These are phyloP conservation scores for Tetheella fluctuosa DNA, from an alignment of 2,888 invertebrate species.

Conservation along the genomic window DNA sequence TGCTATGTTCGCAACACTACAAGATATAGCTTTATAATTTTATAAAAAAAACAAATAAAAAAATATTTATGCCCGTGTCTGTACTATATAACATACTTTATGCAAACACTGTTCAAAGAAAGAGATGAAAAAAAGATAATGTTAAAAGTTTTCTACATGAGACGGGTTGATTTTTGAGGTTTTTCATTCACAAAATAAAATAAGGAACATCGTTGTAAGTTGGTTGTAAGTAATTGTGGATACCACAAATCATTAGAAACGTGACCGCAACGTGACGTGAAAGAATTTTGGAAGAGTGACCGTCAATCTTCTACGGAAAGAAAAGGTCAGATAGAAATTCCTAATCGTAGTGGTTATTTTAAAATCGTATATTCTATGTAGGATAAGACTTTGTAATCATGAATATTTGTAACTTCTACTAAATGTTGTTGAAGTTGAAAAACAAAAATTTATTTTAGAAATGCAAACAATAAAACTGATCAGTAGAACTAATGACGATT, in stretches of 20 bases:
- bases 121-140: no score
- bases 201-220: conserved; percentile 32
- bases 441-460: neutral
- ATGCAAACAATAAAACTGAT: conserved; percentile 4
- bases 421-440: no score
- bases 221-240: conserved; percentile 36
- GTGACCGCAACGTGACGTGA: conserved; percentile 48
- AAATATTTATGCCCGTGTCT: no score
- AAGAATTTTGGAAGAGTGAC: conserved; percentile 41
- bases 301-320: conserved; percentile 27
- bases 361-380: neutral
- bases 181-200: conserved; percentile 27
- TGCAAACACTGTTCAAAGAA: conserved; percentile 18
- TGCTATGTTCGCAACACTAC: no score
- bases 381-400: no score
- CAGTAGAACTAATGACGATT: neutral
- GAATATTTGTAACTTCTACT: no score
- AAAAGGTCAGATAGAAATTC: conserved; percentile 10
- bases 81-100: neutral
- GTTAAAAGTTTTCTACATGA: conserved; percentile 18
- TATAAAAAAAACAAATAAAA: no score
- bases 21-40: no score
- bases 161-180: conserved; percentile 1
- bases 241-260: conserved; percentile 46
- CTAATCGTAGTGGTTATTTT: neutral